A percentile compares a stretch with the other conserved stretches of the same genome.
Conservation (phyloP, 2,797 vertebrate genomes). For the Craterocephalus amniculus region DNA sequence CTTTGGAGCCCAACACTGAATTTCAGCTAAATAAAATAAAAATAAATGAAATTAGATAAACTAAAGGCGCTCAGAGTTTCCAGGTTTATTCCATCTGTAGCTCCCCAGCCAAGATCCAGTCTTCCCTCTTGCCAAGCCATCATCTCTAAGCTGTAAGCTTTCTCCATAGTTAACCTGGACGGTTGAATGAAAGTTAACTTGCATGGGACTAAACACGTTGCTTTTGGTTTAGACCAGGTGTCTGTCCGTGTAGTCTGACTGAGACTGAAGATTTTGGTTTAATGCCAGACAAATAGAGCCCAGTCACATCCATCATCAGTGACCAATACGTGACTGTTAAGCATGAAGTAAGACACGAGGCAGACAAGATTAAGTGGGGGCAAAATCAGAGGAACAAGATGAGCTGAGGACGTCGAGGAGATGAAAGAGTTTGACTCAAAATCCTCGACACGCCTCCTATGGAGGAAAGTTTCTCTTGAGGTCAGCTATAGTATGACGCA, state of each 20-base stretch:
- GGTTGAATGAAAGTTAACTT: constrained; percentile 28
- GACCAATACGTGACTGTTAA: constrained; percentile 61
- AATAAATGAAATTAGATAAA: neutral
- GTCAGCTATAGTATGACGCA: constrained; percentile 26
- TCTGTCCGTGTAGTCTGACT: constrained; percentile 50
- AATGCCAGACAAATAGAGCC: constrained; percentile 59
- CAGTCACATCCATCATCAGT: constrained; percentile 62
- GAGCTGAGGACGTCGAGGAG: constrained; percentile 25
- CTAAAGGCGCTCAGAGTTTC: constrained; percentile 8
- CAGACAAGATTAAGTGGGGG: constrained; percentile 48
- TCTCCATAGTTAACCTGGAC: constrained; percentile 40
- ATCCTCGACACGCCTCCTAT: constrained; percentile 7
- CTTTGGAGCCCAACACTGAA: constrained; percentile 20
- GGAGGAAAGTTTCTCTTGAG: constrained; percentile 30
- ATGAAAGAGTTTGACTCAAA: constrained; percentile 32
- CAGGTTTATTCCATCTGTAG: constrained; percentile 23
- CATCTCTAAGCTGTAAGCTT: constrained; percentile 26
- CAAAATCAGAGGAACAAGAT: constrained; percentile 40
- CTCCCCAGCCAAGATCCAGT: constrained; percentile 30
- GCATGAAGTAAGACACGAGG: constrained; percentile 42
- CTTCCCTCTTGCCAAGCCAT: constrained; percentile 32
- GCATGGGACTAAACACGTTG: neutral
- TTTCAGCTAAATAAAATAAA: constrained; percentile 5
- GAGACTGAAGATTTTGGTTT: constrained; percentile 58
- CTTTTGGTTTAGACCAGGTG: constrained; percentile 36